Evolutionary conservation across 2,113 vertebrate species (phyloP).

Genomic region (Nannobrachium achirus): DNA sequence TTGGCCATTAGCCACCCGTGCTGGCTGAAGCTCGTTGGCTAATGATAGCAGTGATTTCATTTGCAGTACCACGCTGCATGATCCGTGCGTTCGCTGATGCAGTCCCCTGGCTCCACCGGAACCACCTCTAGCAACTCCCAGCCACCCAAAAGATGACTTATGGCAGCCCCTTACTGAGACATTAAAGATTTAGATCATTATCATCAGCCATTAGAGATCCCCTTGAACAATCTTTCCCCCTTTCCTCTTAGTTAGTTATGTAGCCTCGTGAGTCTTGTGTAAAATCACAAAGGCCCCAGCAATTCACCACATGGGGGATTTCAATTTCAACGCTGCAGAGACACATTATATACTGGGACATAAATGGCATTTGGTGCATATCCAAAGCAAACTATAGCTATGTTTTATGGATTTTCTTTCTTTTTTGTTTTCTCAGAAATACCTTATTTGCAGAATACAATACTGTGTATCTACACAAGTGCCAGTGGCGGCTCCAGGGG

Average conservation of each 20-base stretch:
- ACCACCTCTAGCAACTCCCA: conserved; percentile 17
- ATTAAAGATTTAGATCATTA: conserved; percentile 38
- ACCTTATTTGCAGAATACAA: no score
- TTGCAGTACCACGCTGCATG: background rate
- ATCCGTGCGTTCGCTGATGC: background rate
- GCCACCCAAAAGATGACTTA: conserved; percentile 13
- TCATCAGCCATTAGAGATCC: conserved; percentile 10
- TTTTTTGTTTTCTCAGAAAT: no score
- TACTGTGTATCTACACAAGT: no score
- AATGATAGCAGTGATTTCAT: conserved; percentile 16
- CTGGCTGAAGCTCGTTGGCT: background rate
- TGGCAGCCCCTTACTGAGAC: conserved; percentile 16
- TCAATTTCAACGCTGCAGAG: background rate
- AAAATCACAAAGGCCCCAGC: background rate
- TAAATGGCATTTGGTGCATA: background rate
- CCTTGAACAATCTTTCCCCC: background rate
- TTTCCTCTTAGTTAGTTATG: background rate
- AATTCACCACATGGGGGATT: background rate
- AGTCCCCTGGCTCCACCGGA: background rate
- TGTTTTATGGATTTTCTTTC: no score
- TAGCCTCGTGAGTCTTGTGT: background rate
- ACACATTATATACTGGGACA: background rate
- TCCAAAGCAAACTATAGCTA: no score
- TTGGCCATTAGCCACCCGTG: conserved; percentile 20
- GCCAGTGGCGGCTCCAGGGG: no score